Evolutionary conservation across 2,797 vertebrate species (phyloP).

Genomic region (Harpagifer antarcticus): DNA sequence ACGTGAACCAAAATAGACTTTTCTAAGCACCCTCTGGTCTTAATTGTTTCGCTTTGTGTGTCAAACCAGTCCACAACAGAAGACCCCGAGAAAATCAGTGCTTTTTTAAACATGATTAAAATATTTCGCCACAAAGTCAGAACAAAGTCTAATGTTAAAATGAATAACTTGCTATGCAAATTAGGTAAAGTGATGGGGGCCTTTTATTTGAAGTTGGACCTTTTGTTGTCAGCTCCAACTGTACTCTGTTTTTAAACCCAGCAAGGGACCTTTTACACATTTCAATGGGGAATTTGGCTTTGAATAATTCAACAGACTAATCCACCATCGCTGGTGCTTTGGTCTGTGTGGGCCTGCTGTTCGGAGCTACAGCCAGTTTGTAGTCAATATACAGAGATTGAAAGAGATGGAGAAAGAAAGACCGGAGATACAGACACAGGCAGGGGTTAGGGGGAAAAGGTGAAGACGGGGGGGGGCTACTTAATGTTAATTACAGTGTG

Average conservation of each 20-base stretch:
- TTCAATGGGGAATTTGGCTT: constrained; percentile 83
- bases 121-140: constrained; percentile 66
- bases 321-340: constrained; percentile 81
- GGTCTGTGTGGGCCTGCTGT: constrained; percentile 81
- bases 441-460: constrained; percentile 49
- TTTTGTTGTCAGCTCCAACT: constrained; percentile 85
- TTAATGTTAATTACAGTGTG: constrained; percentile 69
- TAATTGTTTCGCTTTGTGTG: constrained; percentile 78
- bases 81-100: constrained; percentile 56
- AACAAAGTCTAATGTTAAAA: constrained; percentile 78
- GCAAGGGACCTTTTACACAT: constrained; percentile 85
- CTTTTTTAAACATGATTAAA: constrained; percentile 64
- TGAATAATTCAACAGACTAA: constrained; percentile 87
- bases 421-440: constrained; percentile 53
- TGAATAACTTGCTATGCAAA: constrained; percentile 81
- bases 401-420: constrained; percentile 63
- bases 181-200: constrained; percentile 75
- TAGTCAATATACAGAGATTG: constrained; percentile 67
- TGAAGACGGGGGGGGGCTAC: constrained; percentile 43
- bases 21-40: constrained; percentile 57
- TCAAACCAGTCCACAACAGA: constrained; percentile 70
- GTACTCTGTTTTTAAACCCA: constrained; percentile 84
- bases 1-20: constrained; percentile 59
- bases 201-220: constrained; percentile 82
- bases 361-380: constrained; percentile 70